Percentiles rank a stretch among this genome's conserved stretches.
Evolutionary conservation across 2,797 vertebrate species (phyloP).

Genomic region (Oreortyx pictus): DNA sequence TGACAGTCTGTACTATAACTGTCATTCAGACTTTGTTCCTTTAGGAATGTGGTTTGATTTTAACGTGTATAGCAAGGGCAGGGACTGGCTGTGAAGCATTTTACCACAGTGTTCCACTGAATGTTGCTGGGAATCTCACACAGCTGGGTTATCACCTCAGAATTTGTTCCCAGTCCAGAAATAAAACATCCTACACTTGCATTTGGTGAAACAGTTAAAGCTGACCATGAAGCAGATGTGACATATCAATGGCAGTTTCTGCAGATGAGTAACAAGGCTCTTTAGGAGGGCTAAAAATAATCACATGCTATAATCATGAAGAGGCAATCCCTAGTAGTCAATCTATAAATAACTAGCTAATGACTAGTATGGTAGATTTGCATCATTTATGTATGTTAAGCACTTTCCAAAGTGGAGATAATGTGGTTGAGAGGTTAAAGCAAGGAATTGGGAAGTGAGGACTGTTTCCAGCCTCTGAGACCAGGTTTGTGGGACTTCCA

Average conservation of each 20-base stretch:
- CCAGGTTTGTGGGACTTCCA: background rate
- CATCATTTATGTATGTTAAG: background rate
- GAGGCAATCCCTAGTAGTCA: background rate
- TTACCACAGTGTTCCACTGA: background rate
- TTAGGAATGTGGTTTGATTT: background rate
- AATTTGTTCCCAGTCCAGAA: background rate
- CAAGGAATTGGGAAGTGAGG: background rate
- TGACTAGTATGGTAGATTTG: background rate
- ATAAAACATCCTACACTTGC: background rate
- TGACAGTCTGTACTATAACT: background rate
- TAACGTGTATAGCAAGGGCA: background rate
- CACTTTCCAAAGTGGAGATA: background rate
- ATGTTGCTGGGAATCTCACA: background rate
- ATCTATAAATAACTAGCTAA: slow-evolving; percentile 30
- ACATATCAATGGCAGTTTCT: slow-evolving; percentile 20
- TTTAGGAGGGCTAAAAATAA: slow-evolving; percentile 47
- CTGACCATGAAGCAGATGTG: background rate
- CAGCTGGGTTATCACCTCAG: background rate
- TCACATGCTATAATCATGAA: background rate
- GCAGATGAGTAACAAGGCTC: slow-evolving; percentile 36
- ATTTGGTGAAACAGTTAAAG: slow-evolving; percentile 10
- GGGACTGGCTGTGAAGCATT: background rate
- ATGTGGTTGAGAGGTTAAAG: background rate
- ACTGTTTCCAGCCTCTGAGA: background rate
- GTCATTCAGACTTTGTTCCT: background rate